Conservation (phyloP, 2,888 invertebrate species). For the Eupithecia dodoneata region DNA sequence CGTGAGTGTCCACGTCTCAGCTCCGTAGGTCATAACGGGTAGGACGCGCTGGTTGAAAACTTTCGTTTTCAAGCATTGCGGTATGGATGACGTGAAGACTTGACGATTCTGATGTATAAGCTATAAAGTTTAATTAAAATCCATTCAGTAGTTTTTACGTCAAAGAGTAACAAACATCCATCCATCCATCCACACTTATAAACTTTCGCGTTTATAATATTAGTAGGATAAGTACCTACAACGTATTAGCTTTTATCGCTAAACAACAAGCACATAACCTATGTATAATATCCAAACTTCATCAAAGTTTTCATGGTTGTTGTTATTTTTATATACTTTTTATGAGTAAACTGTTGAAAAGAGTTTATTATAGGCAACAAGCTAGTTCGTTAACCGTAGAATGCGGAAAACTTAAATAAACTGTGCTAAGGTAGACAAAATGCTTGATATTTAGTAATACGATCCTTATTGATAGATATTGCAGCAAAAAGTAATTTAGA, state of each 20-base stretch:
- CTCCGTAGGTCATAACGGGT: too few relatives aligned
- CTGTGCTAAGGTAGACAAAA: background rate
- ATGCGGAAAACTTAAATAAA: background rate
- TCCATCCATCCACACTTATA: too few relatives aligned
- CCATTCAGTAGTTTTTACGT: too few relatives aligned
- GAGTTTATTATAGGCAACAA: slow-evolving; percentile 8
- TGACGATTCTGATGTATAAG: too few relatives aligned
- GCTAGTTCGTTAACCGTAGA: slow-evolving; percentile 7
- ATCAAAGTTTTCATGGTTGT: slow-evolving; percentile 23
- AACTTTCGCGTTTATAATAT: too few relatives aligned
- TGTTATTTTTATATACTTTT: slow-evolving; percentile 19
- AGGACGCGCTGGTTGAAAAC: too few relatives aligned
- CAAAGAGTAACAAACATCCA: too few relatives aligned
- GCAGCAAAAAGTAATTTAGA: background rate
- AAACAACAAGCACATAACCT: slow-evolving; percentile 15
- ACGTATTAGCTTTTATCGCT: slow-evolving; percentile 3
- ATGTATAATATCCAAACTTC: slow-evolving; percentile 14
- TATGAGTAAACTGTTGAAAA: slow-evolving; percentile 17
- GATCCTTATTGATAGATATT: background rate
- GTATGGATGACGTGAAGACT: too few relatives aligned
- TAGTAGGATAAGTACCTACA: background rate
- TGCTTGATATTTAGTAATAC: background rate
- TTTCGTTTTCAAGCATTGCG: too few relatives aligned
- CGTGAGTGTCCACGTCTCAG: too few relatives aligned
- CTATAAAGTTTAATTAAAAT: too few relatives aligned